Conservation (phyloP, 1,140 invertebrate species). For the Drosophila yakuba region DNA sequence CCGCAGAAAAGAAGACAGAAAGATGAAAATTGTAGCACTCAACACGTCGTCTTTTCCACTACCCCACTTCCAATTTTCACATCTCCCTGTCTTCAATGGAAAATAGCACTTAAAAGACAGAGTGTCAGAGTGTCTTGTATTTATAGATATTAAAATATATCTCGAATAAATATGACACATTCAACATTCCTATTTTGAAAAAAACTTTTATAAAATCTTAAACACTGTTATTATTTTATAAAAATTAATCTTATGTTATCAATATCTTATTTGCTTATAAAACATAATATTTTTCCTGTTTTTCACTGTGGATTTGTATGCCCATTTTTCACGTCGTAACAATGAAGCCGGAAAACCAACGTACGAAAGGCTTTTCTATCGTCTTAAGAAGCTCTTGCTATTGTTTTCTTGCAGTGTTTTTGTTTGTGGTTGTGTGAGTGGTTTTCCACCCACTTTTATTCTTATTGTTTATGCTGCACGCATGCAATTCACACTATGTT, state of each 20-base stretch:
- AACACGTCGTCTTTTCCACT: constrained; percentile 23
- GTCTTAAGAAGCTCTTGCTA: constrained; percentile 19
- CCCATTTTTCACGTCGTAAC: background rate
- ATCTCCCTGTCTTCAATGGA: background rate
- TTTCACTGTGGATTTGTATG: background rate
- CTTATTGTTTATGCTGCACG: constrained; percentile 13
- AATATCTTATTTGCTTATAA: no score
- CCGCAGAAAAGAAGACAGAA: constrained; percentile 5
- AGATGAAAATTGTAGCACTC: constrained; percentile 27
- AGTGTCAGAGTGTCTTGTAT: background rate
- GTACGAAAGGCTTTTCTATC: constrained; percentile 13
- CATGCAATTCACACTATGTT: constrained; percentile 5
- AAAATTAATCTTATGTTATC: no score
- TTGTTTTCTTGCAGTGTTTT: constrained; percentile 36
- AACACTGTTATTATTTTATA: no score
- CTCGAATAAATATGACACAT: no score
- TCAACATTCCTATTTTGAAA: no score
- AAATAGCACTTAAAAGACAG: background rate
- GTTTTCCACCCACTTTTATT: constrained; percentile 10
- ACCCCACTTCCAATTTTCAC: background rate
- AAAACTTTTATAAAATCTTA: no score
- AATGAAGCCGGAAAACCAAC: constrained; percentile 7
- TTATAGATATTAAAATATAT: no score
- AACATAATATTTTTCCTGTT: background rate
- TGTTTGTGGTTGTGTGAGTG: constrained; percentile 9